Percentiles rank a stretch among this genome's conserved stretches.
These are phyloP conservation scores for Ramazzottius varieornatus DNA, from an alignment of 2,888 invertebrate genomes.

Conservation along the genomic window DNA sequence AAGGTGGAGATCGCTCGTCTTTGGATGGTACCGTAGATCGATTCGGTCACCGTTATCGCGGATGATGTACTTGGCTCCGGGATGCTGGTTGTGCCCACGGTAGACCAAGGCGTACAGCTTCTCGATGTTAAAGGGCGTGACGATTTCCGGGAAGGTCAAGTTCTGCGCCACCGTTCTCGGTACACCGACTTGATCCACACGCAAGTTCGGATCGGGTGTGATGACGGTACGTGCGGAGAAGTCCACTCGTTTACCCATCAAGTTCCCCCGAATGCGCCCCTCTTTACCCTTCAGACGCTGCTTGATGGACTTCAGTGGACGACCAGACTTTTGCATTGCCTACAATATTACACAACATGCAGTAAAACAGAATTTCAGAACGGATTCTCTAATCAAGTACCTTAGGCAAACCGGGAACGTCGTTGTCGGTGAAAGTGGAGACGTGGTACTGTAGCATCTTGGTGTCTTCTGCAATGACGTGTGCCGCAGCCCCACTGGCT, in stretches of 20 bases:
- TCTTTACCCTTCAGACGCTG: conserved; percentile 86
- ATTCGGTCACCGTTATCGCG: conserved; percentile 95
- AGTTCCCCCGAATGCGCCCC: conserved; percentile 89
- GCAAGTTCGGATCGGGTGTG: conserved; percentile 75
- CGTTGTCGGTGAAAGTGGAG: conserved; percentile 89
- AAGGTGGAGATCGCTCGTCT: conserved; percentile 78
- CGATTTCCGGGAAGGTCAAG: conserved; percentile 92
- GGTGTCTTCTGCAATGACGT: conserved; percentile 82
- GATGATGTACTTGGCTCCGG: conserved; percentile 96
- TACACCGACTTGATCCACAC: conserved; percentile 89
- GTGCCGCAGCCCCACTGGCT: conserved; percentile 82
- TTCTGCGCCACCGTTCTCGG: conserved; percentile 95
- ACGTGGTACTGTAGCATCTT: conserved; percentile 96
- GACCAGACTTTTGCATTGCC: conserved; percentile 96
- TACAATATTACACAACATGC: conserved; percentile 22
- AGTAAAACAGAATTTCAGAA: neutral
- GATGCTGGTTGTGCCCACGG: conserved; percentile 89
- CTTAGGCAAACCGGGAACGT: conserved; percentile 79
- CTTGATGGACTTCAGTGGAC: conserved; percentile 89
- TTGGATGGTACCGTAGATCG: conserved; percentile 89
- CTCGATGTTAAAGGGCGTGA: conserved; percentile 96
- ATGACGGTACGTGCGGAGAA: conserved; percentile 97
- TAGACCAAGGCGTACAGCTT: conserved; percentile 79
- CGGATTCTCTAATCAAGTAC: conserved; percentile 10
- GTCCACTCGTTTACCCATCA: conserved; percentile 99